Conservation (phyloP, 2,113 vertebrate species). For the Xiphophorus maculatus region DNA sequence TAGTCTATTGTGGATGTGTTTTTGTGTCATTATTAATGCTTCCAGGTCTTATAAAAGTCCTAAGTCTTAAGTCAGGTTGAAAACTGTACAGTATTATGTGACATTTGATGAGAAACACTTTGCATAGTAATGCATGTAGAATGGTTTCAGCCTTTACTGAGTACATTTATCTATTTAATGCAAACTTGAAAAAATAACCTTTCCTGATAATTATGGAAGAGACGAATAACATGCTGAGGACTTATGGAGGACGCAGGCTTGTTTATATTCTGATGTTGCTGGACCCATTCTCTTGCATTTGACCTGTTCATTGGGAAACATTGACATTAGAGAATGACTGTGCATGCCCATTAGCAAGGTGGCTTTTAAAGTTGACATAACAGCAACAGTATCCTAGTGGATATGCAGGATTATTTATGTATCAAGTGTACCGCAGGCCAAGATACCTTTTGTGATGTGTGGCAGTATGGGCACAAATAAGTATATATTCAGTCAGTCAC, state of each 20-base stretch:
- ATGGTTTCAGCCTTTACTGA: conserved; percentile 40
- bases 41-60: conserved; percentile 33
- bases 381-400: conserved; percentile 30
- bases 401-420: conserved; percentile 45
- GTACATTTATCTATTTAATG: conserved; percentile 62
- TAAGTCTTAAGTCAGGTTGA: conserved; percentile 33
- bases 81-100: conserved; percentile 34
- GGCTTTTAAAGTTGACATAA: conserved; percentile 44
- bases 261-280: conserved; percentile 40
- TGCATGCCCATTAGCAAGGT: conserved; percentile 39
- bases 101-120: conserved; percentile 46
- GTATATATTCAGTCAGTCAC: not conserved
- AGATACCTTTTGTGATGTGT: conserved; percentile 37
- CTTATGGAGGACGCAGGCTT: conserved; percentile 39
- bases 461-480: conserved; percentile 34
- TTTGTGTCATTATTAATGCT: not conserved
- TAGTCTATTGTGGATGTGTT: conserved; percentile 1
- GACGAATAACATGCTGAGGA: conserved; percentile 30
- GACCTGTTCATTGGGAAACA: conserved; percentile 42
- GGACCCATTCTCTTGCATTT: conserved; percentile 23
- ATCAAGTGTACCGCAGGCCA: conserved; percentile 33
- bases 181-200: conserved; percentile 59
- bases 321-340: conserved; percentile 41
- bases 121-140: conserved; percentile 13
- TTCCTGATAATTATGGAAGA: conserved; percentile 46